Base-by-base conservation (phyloP, 2,113 vertebrate genomes). In the Rhynchomys soricoides region DNA sequence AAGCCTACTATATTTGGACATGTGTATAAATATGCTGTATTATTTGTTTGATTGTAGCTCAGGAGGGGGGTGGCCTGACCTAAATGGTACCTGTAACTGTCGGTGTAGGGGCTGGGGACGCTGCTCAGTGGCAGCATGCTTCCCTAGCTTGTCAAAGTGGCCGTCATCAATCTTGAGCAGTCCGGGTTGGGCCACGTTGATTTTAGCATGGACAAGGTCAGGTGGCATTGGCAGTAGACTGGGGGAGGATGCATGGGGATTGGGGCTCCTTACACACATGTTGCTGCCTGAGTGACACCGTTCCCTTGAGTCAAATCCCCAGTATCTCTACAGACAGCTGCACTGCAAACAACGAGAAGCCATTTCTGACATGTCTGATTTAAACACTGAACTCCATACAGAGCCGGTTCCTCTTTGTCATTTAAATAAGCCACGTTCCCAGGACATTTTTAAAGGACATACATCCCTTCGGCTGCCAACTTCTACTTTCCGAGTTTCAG, bases 291-390 rank as follows among this genome's bases (percentile, higher is more conserved):
- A 57, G 43, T 1, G 19, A 71, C 11, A 40, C 26, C 50, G 75
- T 75, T 37, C 40, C 50, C 1, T 75, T 37, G 48, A n/a, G 43
- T 57, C 37, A 70, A 71, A 96, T 31, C 71, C 26, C 29, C 11
- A 2, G 52, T 34, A 57, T 57, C 21, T 66, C 89, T 79, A 66
- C 17, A 68, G 31, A 22, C 0, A 57, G 31, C 3, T 34, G 0
- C 17, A 31, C 13, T 75, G 26, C 6, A 77, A 75, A 93, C 45
- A 3, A 94, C 9, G 12, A 90, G n/a, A 83, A 90, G 43, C 34
- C 40, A 7, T 74, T 97, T 89, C 57, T 90, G 5, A 92, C 40
- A 7, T 74, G 96, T 89, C 57, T 90, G 5, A 92, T 40, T 57
- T 83, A 87, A 96, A 70, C 91, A 88, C 64, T n/a, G 45, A 96